Conservation (phyloP, 2,797 vertebrate genomes). For the Betta splendens region DNA sequence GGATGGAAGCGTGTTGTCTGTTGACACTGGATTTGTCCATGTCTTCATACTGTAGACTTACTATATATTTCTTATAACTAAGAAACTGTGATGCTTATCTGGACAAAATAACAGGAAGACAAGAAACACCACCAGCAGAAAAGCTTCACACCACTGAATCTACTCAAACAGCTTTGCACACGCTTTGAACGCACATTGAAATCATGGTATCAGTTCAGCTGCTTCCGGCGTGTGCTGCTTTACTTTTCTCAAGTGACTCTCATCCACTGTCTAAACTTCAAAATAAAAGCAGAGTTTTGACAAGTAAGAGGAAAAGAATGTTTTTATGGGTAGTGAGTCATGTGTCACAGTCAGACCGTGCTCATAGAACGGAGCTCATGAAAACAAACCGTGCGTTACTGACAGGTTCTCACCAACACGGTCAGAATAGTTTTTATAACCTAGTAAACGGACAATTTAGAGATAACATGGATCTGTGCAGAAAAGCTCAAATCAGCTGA, state of each 20-base stretch:
- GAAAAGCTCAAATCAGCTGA: slow-evolving; percentile 6
- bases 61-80: too few species aligned
- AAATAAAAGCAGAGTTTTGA: too few species aligned
- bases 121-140: not conserved
- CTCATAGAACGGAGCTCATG: slow-evolving; percentile 11
- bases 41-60: too few species aligned
- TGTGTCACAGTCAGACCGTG: too few species aligned
- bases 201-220: not conserved
- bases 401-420: slow-evolving; percentile 10
- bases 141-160: not conserved
- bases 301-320: too few species aligned
- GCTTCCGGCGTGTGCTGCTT: too few species aligned
- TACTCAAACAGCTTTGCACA: not conserved
- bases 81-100: not conserved
- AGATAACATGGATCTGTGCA: slow-evolving; percentile 5
- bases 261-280: too few species aligned
- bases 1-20: too few species aligned
- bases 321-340: not conserved
- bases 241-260: too few species aligned
- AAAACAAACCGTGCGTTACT: slow-evolving; percentile 7
- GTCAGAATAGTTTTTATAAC: slow-evolving; percentile 18
- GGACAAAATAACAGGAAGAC: not conserved
- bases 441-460: slow-evolving; percentile 19
- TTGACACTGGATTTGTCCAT: too few species aligned
- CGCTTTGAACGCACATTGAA: not conserved